A percentile compares a stretch with the other conserved stretches of the same genome.
Conservation (phyloP, 2,113 vertebrate genomes). For the Azemiops feae region DNA sequence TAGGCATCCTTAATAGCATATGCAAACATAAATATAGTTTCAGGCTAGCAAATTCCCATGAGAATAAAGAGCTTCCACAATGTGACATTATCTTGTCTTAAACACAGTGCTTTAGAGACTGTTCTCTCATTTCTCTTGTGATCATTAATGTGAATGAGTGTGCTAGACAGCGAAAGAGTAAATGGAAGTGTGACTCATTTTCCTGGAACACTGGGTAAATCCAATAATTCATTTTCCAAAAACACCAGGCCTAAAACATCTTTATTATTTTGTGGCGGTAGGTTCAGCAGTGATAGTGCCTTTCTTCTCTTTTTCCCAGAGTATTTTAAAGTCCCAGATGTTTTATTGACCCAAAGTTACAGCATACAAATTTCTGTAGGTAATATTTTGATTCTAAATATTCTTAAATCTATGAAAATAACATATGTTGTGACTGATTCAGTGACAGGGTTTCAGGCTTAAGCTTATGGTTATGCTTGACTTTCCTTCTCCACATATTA, state of each 20-base stretch:
- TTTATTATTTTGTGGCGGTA: not conserved
- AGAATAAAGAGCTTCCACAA: not conserved
- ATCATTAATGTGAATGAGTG: not conserved
- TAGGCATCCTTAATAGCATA: not conserved
- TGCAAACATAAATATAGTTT: not conserved
- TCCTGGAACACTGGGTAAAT: not conserved
- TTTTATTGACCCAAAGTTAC: not conserved
- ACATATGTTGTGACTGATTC: not conserved
- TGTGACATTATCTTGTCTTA: not conserved
- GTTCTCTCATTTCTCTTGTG: not conserved
- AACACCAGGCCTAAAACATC: not conserved
- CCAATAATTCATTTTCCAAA: constrained; percentile 2
- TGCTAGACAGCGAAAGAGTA: constrained; percentile 13
- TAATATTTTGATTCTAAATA: not conserved
- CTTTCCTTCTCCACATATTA: not conserved
- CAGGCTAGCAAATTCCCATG: not conserved
- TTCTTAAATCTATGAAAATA: not conserved
- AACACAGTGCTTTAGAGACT: not conserved
- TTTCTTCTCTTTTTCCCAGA: not conserved
- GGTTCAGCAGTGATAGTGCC: not conserved
- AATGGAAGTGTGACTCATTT: constrained; percentile 12
- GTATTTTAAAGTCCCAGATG: not conserved
- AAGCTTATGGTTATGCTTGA: not conserved
- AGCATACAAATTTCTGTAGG: not conserved
- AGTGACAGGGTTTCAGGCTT: not conserved